Evolutionary conservation across 2,888 invertebrate species (phyloP).

Genomic region (Dendrolimus houi): DNA sequence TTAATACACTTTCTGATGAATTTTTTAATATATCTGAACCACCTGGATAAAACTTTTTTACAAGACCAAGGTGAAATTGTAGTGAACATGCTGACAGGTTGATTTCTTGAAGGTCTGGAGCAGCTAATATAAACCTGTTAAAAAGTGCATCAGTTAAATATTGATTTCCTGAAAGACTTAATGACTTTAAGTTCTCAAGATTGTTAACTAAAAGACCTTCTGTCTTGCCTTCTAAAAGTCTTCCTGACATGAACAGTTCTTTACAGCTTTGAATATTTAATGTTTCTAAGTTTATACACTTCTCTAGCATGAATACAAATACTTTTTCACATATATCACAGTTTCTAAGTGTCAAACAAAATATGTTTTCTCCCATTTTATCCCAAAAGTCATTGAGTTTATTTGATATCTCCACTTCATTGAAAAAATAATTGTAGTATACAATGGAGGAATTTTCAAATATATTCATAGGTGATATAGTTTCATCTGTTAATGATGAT

Average conservation of each 20-base stretch:
- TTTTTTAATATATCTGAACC: conserved; percentile 41
- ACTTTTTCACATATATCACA: conserved; percentile 80
- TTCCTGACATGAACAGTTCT: conserved; percentile 84
- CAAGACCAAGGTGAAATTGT: conserved; percentile 81
- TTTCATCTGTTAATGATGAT: conserved; percentile 53
- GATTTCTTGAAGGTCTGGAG: conserved; percentile 76
- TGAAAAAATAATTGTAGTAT: conserved; percentile 69
- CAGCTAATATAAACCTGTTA: conserved; percentile 77
- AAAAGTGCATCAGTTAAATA: conserved; percentile 86
- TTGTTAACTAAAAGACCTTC: conserved; percentile 66
- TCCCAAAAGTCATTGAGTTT: conserved; percentile 74
- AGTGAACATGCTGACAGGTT: conserved; percentile 82
- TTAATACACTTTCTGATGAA: conserved; percentile 82
- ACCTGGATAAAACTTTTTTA: conserved; percentile 80
- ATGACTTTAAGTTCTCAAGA: conserved; percentile 69
- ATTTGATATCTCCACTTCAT: conserved; percentile 71
- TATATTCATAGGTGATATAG: conserved; percentile 45
- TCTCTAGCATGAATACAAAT: conserved; percentile 75
- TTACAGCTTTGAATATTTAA: conserved; percentile 80
- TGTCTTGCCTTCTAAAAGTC: conserved; percentile 77
- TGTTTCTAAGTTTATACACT: conserved; percentile 72
- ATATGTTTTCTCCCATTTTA: conserved; percentile 73
- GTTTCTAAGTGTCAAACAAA: conserved; percentile 71
- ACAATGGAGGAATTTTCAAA: conserved; percentile 56
- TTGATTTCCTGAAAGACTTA: conserved; percentile 81